These are phyloP conservation scores for Microplitis deprimator DNA, from an alignment of 2,888 invertebrate species.

Conservation along the genomic window DNA sequence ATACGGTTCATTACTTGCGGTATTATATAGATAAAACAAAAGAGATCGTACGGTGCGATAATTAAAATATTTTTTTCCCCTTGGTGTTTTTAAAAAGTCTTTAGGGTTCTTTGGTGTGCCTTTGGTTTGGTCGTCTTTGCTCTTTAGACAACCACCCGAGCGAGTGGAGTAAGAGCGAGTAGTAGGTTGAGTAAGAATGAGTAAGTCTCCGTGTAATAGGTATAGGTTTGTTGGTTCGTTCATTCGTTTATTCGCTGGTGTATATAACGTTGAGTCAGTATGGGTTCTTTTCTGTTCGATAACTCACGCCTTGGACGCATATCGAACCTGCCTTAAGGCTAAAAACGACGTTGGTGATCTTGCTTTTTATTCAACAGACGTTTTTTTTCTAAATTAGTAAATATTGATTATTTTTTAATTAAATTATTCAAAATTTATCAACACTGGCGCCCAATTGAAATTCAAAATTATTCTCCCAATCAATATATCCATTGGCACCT, in stretches of 20 bases:
- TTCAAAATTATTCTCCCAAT: too few relatives aligned
- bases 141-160: background rate
- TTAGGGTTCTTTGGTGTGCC: background rate
- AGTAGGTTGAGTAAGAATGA: background rate
- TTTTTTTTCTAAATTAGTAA: slow-evolving; percentile 55
- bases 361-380: background rate
- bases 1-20: background rate
- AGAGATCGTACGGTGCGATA: background rate
- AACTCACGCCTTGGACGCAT: slow-evolving; percentile 54
- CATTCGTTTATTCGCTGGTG: background rate
- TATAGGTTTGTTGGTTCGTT: background rate
- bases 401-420: slow-evolving; percentile 44
- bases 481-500: too few relatives aligned
- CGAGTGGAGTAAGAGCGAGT: background rate
- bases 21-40: slow-evolving; percentile 1
- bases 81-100: slow-evolving; percentile 1
- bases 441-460: background rate
- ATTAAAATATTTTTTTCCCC: background rate
- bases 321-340: slow-evolving; percentile 61
- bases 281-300: slow-evolving; percentile 11
- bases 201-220: background rate
- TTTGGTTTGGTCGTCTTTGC: background rate
- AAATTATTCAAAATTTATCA: slow-evolving; percentile 23
- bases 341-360: slow-evolving; percentile 68
- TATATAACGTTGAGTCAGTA: background rate